Conservation (phyloP, 2,113 vertebrate genomes). For the Odocoileus hemionus region DNA sequence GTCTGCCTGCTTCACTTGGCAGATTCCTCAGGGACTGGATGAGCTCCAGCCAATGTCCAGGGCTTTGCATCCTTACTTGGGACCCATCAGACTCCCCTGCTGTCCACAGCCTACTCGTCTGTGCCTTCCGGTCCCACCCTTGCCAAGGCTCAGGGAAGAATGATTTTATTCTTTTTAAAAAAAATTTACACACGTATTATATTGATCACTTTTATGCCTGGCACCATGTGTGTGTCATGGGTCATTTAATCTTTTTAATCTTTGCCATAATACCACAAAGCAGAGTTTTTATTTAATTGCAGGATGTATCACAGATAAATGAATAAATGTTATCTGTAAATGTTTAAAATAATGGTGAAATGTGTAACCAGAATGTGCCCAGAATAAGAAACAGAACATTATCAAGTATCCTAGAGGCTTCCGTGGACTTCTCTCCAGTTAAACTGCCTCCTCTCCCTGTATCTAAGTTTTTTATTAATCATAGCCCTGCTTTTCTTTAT, state of each 20-base stretch:
- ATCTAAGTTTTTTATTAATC: not conserved
- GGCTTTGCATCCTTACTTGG: not conserved
- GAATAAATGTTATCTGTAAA: slow-evolving; percentile 20
- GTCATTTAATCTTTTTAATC: not conserved
- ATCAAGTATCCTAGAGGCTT: not conserved
- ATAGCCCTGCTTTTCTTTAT: slow-evolving; percentile 3
- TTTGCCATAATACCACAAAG: not conserved
- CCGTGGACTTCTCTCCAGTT: not conserved
- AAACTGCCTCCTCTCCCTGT: not conserved
- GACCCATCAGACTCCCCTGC: not conserved
- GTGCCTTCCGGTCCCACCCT: not conserved
- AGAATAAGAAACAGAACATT: not conserved
- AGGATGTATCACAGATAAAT: not conserved
- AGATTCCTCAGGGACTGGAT: not conserved
- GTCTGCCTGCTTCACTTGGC: slow-evolving; percentile 41
- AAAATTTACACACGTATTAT: not conserved
- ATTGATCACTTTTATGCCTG: not conserved
- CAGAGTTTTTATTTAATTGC: not conserved
- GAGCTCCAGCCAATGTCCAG: not conserved
- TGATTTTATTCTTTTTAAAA: not conserved
- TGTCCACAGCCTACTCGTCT: not conserved
- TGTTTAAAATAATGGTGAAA: slow-evolving; percentile 30
- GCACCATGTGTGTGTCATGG: not conserved
- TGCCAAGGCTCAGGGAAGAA: not conserved
- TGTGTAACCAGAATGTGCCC: not conserved